These are phyloP conservation scores for Bombus pascuorum DNA, from an alignment of 1,140 invertebrate species.

Conservation along the genomic window DNA sequence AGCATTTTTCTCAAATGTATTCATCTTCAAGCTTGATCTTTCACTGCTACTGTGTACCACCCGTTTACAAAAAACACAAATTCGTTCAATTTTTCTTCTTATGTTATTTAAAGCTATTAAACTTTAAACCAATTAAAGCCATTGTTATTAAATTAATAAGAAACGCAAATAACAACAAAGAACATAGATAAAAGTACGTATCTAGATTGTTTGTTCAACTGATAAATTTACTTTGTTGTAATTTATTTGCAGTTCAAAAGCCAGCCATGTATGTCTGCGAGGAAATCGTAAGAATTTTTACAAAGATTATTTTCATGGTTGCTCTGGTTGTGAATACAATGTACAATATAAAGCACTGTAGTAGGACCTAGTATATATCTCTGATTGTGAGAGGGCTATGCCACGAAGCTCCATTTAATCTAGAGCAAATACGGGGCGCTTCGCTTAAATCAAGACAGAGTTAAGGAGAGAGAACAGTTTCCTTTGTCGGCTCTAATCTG, in stretches of 20 bases:
- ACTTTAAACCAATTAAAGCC: too few species aligned
- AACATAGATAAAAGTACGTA: neutral
- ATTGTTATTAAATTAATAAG: neutral
- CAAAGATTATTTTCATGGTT: conserved; percentile 9
- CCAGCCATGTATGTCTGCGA: too few species aligned
- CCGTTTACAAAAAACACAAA: conserved; percentile 32
- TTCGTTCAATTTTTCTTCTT: conserved; percentile 12
- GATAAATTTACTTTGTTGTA: neutral
- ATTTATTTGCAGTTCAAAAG: neutral
- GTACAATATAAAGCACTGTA: conserved; percentile 33
- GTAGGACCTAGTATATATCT: conserved; percentile 25
- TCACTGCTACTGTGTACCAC: neutral
- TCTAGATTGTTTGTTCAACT: neutral
- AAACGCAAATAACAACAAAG: neutral
- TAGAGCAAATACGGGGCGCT: conserved; percentile 73
- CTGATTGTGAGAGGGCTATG: conserved; percentile 29
- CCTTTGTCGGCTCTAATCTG: conserved; percentile 78
- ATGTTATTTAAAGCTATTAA: neutral
- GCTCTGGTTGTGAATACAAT: conserved; percentile 38
- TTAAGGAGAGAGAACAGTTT: conserved; percentile 65
- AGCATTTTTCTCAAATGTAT: neutral
- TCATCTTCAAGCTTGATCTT: conserved; percentile 35
- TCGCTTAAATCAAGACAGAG: conserved; percentile 70
- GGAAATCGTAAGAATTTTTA: neutral
- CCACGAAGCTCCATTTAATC: conserved; percentile 69